Percentiles rank a stretch among this genome's conserved stretches.
phyloP scores from a whole-genome alignment of 2,888 invertebrate species.

The Agriopis marginaria region DNA sequence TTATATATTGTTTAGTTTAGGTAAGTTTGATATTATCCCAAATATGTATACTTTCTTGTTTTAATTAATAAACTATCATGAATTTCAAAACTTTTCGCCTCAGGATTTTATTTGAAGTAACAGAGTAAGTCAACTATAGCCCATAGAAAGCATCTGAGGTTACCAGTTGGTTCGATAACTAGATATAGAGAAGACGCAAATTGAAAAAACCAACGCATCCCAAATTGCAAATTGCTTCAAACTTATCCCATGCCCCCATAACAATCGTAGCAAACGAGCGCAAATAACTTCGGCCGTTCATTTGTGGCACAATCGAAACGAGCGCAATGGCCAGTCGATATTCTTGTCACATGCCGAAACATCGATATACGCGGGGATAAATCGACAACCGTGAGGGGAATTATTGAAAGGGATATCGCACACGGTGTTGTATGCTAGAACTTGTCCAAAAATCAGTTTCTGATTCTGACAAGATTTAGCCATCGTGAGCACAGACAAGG shows the following conservation, averaged over 20 bases:
- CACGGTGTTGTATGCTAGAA: constrained; percentile 1
- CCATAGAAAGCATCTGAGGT: neutral
- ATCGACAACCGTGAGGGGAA: constrained; percentile 60
- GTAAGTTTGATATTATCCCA: too few relatives aligned
- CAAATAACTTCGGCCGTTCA: constrained; percentile 38
- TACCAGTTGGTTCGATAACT: too few relatives aligned
- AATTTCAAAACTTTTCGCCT: too few relatives aligned
- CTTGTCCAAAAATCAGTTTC: constrained; percentile 7
- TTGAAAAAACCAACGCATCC: constrained; percentile 19
- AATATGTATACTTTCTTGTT: too few relatives aligned
- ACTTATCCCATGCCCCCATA: constrained; percentile 25
- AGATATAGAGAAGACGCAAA: neutral
- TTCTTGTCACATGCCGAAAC: constrained; percentile 53
- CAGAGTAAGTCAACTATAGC: too few relatives aligned
- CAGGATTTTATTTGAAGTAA: too few relatives aligned
- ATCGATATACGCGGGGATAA: constrained; percentile 60
- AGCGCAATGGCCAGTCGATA: constrained; percentile 39
- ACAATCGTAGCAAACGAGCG: constrained; percentile 32
- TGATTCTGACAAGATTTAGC: too few relatives aligned
- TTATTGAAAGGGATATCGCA: constrained; percentile 35
- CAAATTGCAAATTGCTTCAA: constrained; percentile 25
- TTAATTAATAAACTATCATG: too few relatives aligned
- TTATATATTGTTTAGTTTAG: too few relatives aligned
- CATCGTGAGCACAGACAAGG: too few relatives aligned
- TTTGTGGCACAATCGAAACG: constrained; percentile 37